Conservation (phyloP, 2,797 vertebrate genomes). For the Parauchenoglanis ngamensis region DNA sequence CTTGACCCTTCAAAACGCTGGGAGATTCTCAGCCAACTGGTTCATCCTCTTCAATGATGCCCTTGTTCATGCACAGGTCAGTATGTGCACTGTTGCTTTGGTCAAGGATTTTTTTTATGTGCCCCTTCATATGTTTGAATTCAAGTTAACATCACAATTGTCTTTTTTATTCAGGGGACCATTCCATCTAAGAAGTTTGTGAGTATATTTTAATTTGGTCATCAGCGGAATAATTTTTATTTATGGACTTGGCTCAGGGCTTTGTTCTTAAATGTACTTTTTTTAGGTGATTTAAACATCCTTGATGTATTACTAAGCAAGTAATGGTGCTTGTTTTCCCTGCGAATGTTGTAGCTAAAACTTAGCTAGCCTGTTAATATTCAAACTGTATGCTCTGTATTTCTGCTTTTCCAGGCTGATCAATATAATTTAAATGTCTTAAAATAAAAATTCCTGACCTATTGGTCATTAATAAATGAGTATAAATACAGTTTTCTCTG, state of each 20-base stretch:
- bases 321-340: background rate
- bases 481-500: background rate
- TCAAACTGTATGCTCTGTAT: background rate
- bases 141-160: conserved; percentile 54
- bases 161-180: conserved; percentile 73
- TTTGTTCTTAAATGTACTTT: conserved; percentile 7
- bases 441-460: background rate
- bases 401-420: background rate
- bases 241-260: conserved; percentile 50
- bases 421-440: background rate
- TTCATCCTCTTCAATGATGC: conserved; percentile 96
- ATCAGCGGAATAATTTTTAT: conserved; percentile 10
- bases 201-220: conserved; percentile 68
- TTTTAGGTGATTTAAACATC: background rate
- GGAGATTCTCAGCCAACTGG: conserved; percentile 94
- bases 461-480: background rate
- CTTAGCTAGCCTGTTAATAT: background rate
- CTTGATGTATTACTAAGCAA: background rate
- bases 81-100: background rate
- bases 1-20: conserved; percentile 88
- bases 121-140: conserved; percentile 2
- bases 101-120: background rate
- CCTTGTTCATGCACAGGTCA: conserved; percentile 94
- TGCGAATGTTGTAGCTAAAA: background rate
- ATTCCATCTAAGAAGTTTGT: conserved; percentile 77